Percentiles rank a stretch among this genome's conserved stretches.
These are phyloP conservation scores for Notarius quadriscutis DNA, from an alignment of 2,113 vertebrate genomes.

Conservation along the genomic window DNA sequence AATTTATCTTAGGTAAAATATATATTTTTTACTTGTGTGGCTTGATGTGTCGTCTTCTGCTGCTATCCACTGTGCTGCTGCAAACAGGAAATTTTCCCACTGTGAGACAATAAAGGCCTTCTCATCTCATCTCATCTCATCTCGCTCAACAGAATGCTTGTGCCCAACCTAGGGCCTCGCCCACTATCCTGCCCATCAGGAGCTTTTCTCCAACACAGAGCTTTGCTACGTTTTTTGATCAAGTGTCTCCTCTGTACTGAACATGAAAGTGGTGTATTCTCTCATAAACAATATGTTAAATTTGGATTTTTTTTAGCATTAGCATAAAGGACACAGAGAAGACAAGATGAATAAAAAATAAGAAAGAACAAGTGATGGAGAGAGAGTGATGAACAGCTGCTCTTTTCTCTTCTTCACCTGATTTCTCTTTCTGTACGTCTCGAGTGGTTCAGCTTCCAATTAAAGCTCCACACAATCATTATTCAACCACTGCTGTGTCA, in stretches of 20 bases:
- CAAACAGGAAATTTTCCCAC: no score
- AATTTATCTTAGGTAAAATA: no score
- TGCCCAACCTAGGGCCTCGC: no score
- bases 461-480: constrained; percentile 40
- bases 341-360: background rate
- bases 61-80: no score
- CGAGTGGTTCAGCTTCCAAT: constrained; percentile 45
- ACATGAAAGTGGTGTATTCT: background rate
- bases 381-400: background rate
- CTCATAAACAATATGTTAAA: background rate
- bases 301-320: background rate
- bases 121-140: no score
- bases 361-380: background rate
- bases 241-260: background rate
- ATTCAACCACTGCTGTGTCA: constrained; percentile 34
- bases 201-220: background rate
- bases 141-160: no score
- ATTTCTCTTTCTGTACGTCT: background rate
- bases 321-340: background rate
- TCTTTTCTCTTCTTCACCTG: background rate
- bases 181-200: background rate
- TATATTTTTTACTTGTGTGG: no score
- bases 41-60: no score
- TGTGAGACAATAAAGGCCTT: no score
- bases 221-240: background rate